Base-by-base conservation (phyloP, 2,888 invertebrate species). In the Lymantria monacha region DNA sequence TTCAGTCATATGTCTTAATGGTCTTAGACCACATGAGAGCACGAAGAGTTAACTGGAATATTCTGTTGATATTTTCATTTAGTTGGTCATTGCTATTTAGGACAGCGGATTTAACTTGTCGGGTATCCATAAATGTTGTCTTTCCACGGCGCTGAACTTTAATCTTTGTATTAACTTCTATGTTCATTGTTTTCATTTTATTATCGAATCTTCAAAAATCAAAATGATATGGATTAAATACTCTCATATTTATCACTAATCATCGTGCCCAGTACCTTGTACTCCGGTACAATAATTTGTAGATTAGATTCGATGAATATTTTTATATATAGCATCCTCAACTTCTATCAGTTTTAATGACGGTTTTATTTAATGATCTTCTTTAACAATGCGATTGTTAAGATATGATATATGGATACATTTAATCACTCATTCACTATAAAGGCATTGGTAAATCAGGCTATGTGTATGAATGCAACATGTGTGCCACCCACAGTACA, bases 1-100 rank as follows among this genome's bases (percentile, higher is more conserved):
- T 61, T 50, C 66, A 73, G 75, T 72, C 74, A 75, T 74, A 76
- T 67, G 76, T 78, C 79, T 82, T 88, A 88, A 87, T 88, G 83
- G 85, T 72, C 72, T 66, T 63, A 73, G 82, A 81, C 80, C 84
- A 81, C 81, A 83, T 82, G 73, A 79, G 79, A 75, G 72, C 81
- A 80, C 81, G 79, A 75, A 72, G 72, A 70, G 69, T 70, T 79
- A 71, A 76, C 72, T 76, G 66, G 70, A 70, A 66, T 54, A 57
- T 65, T 66, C 59, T 47, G 45, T 53, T 46, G 44, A 48, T 48
- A 36, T 41, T 33, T 47, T 38, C 31, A 43, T 42, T 48, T 42
- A 42, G 30, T 53, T 46, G 45, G 41, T 33, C 44, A 43, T 44
- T 47, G 37, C 46, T 51, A 47, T 51, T 51, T 47, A 36, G 44